Evolutionary conservation across 2,888 invertebrate species (phyloP), one percentile per base, ranked within the genome.

Genomic region (Andrena praecox): DNA sequence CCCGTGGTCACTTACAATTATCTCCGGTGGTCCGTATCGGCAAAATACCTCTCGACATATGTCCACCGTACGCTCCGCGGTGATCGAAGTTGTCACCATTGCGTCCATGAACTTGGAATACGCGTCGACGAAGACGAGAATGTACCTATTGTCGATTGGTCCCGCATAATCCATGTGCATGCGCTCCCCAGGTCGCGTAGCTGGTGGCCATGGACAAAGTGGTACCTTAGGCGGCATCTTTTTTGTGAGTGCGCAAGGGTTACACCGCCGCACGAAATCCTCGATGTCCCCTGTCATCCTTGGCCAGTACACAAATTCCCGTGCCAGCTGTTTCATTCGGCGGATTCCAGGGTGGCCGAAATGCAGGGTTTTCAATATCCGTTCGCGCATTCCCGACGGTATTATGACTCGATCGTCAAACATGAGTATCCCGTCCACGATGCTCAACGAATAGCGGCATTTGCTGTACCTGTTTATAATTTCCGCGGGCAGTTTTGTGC

Each of bases 231-330:
- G 50, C 16, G 63, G 63, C 63, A 63, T 35, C 16, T 33, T 63
- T 1, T 48, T 59, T 4, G 42, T 12, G 20, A 69, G 59, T 24
- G 59, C 59, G 29, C 29, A 27, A 1, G 29, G 12, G 12, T 59
- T 59, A 12, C 59, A 59, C 12, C 29, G 29, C 4, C 20, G 20
- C 6, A 59, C 69, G 5, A 42, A 33, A 1, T 29, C 7, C 27
- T 59, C 59, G 4, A 69, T 59, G 42, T 69, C 59, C 33, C 59
- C 27, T 24, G 56, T 52, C 68, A 68, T 69, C 5, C 52, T 20
- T 1, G 56, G 42, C 69, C 48, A 69, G 24, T 59, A 70, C 3
- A 70, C 27, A 6, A 10, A 70, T 48, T 60, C 60, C 1, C 60
- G n/a, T 12, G 42, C 48, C 12, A 48, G 42, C 5, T 70, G 70